Conservation (phyloP, 2,888 invertebrate species). For the Eudemis profundana region DNA sequence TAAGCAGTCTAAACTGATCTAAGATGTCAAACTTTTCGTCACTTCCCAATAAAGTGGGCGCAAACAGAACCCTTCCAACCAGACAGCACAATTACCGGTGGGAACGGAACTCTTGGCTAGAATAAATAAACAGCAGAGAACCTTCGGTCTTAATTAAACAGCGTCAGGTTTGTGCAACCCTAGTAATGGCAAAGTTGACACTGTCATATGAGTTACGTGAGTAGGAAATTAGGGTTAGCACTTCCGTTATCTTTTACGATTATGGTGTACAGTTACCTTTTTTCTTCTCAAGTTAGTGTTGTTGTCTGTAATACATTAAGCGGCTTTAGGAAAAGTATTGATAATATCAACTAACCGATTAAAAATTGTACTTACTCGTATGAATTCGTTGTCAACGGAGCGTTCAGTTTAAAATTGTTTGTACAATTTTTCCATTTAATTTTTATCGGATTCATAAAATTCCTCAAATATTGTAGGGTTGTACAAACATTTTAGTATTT, state of each 20-base stretch:
- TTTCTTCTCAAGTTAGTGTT: no score
- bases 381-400: no score
- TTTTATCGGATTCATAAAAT: no score
- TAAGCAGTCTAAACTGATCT: slow-evolving; percentile 4
- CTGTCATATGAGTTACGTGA: slow-evolving; percentile 3
- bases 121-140: slow-evolving; percentile 33
- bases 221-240: neutral
- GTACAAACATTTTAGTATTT: no score
- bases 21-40: slow-evolving; percentile 37
- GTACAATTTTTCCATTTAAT: no score
- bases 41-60: slow-evolving; percentile 39
- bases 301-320: no score
- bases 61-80: slow-evolving; percentile 41
- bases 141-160: slow-evolving; percentile 39
- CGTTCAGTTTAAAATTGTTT: no score
- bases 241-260: neutral
- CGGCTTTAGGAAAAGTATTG: no score
- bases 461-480: no score
- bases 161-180: slow-evolving; percentile 28
- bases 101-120: slow-evolving; percentile 33
- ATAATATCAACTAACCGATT: no score
- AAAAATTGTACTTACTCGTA: no score
- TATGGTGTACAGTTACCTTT: neutral
- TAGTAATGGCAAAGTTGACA: neutral
- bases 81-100: slow-evolving; percentile 37